Base-by-base conservation (phyloP, 2,888 invertebrate species). In the Dysmachus trigonus region DNA sequence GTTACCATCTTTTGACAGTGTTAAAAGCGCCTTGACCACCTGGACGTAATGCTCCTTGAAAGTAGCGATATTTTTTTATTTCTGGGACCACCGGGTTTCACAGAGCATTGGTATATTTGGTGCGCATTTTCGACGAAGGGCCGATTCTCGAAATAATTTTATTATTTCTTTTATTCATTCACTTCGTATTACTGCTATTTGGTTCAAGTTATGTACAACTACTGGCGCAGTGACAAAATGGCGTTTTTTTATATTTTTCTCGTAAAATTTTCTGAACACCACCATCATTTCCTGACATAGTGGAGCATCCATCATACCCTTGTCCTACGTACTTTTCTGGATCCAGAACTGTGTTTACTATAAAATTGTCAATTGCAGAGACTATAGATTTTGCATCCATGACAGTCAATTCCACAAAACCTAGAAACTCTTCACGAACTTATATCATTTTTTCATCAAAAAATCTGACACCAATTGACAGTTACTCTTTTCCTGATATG, bases 141-240 rank as follows among this genome's bases (percentile, higher is more conserved):
- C 31, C 22, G 73, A 73, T 76, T 85, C 31, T 7, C 76, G 27
- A 86, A 89, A 89, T 88, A 89, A 88, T 35, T 72, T 86, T 74
- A 89, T 88, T 33, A 87, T 87, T 74, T 88, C 89, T 85, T 89
- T 89, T 15, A 88, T 84, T 88, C 35, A 83, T 88, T 89, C n/a
- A 87, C 38, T 86, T 90, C 89, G 87, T 89, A n/a, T 89, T 6
- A 73, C 85, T 31, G 73, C 85, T 27, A 90, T n/a, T n/a, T n/a
- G 88, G 88, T 90, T 90, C 15, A 90, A 87, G 86, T 87, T 88
- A 85, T 89, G 89, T n/a, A n/a, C n/a, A n/a, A n/a, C n/a, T n/a
- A 35, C 82, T 86, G 22, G 89, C 86, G 87, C 89, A 90, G 87
- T 90, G 89, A 87, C 89, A 89, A 87, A 86, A 90, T n/a, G 88